A percentile compares a stretch with the other conserved stretches of the same genome.
phyloP scores from a whole-genome alignment of 2,888 invertebrate species.

The Xanthorhoe designata region DNA sequence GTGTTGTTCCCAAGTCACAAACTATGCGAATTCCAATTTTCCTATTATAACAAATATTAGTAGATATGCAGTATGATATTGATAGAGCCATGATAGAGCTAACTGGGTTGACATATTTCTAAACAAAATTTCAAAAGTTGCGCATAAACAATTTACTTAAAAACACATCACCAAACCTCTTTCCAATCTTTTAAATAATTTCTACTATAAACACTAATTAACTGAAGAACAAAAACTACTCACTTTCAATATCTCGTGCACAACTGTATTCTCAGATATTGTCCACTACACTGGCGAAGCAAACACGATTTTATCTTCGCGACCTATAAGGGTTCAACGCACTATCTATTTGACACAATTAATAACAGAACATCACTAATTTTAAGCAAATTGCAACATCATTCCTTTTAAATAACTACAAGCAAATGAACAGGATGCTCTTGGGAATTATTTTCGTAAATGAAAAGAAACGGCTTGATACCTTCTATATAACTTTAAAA shows the following conservation, averaged over 20 bases:
- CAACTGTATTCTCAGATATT: constrained; percentile 27
- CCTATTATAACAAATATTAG: no score
- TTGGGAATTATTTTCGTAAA: constrained; percentile 42
- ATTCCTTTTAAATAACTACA: no score
- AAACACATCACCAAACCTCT: not conserved
- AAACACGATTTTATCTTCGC: constrained; percentile 11
- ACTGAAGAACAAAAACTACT: constrained; percentile 16
- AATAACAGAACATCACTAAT: constrained; percentile 6
- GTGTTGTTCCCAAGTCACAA: no score
- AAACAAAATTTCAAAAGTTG: no score
- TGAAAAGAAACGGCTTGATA: constrained; percentile 48
- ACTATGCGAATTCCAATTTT: no score
- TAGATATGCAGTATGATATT: no score
- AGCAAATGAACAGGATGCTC: not conserved
- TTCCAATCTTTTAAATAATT: not conserved
- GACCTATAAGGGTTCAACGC: constrained; percentile 33
- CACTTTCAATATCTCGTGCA: constrained; percentile 29
- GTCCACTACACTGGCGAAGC: constrained; percentile 25
- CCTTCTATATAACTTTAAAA: constrained; percentile 56
- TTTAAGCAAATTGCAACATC: not conserved
- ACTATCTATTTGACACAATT: constrained; percentile 37
- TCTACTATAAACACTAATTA: not conserved
- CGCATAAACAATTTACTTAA: no score
- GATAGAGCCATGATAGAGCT: no score
- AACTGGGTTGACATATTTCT: no score